Conservation (phyloP, 2,113 vertebrate genomes). For the Symphodus melops region DNA sequence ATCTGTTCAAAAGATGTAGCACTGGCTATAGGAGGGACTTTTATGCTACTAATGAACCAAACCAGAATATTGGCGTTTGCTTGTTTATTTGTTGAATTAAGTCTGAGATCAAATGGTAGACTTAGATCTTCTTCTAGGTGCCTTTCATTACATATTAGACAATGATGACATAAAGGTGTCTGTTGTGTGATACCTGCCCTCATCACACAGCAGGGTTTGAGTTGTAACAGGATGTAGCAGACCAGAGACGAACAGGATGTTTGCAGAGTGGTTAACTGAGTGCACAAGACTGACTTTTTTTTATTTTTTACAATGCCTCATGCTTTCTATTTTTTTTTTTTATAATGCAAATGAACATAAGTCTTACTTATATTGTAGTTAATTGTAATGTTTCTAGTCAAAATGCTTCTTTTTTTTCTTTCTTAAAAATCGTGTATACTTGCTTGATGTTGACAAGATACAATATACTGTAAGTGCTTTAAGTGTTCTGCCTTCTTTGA, state of each 20-base stretch:
- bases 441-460: background rate
- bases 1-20: too few species aligned
- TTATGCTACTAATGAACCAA: too few species aligned
- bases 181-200: slow-evolving; percentile 2
- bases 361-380: background rate
- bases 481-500: background rate
- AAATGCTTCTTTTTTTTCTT: background rate
- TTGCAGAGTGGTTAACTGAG: slow-evolving; percentile 44
- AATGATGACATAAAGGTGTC: background rate
- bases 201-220: background rate
- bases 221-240: slow-evolving; percentile 52
- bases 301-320: background rate
- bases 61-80: too few species aligned
- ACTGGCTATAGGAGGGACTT: too few species aligned
- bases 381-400: background rate
- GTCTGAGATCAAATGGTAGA: background rate
- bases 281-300: slow-evolving; percentile 1
- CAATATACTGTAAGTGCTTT: background rate
- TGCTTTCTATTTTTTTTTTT: background rate
- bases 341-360: background rate
- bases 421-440: background rate
- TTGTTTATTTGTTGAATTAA: background rate
- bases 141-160: too few species aligned
- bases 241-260: slow-evolving; percentile 64
- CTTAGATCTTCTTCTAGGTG: background rate